Percentiles rank a stretch among this genome's conserved stretches.
Conservation (phyloP, 2,888 invertebrate genomes). For the Callosobruchus maculatus region DNA sequence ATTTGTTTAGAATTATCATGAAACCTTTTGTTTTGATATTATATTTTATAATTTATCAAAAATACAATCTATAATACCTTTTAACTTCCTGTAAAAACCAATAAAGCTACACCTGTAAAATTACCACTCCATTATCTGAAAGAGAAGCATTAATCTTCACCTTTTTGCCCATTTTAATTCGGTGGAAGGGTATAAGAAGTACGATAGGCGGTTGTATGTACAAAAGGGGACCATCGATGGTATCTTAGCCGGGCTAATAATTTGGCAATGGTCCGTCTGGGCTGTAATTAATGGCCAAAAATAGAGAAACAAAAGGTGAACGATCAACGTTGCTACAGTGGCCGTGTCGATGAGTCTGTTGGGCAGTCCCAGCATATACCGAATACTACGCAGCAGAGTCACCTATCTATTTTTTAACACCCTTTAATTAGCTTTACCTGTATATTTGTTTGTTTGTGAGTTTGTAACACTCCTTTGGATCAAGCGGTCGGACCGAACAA, state of each 20-base stretch:
- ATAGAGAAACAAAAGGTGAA: not conserved
- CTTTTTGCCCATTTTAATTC: not conserved
- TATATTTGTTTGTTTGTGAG: too few relatives aligned
- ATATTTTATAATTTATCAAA: too few relatives aligned
- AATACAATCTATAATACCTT: not conserved
- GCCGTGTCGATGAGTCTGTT: too few relatives aligned
- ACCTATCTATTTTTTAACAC: too few relatives aligned
- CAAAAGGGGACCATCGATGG: not conserved
- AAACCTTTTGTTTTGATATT: too few relatives aligned
- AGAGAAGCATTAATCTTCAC: not conserved
- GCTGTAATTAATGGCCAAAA: not conserved
- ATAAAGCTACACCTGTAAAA: not conserved
- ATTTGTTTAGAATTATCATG: too few relatives aligned
- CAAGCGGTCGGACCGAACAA: too few relatives aligned
- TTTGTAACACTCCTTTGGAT: too few relatives aligned
- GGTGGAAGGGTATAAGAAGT: not conserved
- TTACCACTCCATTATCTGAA: not conserved
- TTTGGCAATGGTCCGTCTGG: not conserved
- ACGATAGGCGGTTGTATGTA: not conserved
- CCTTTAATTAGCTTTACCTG: too few relatives aligned
- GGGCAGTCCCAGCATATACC: too few relatives aligned
- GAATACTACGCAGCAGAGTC: too few relatives aligned
- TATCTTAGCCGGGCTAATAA: not conserved
- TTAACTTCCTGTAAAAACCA: not conserved
- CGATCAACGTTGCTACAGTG: not conserved